Conservation (phyloP, 2,797 vertebrate genomes). For the Lithobates pipiens region DNA sequence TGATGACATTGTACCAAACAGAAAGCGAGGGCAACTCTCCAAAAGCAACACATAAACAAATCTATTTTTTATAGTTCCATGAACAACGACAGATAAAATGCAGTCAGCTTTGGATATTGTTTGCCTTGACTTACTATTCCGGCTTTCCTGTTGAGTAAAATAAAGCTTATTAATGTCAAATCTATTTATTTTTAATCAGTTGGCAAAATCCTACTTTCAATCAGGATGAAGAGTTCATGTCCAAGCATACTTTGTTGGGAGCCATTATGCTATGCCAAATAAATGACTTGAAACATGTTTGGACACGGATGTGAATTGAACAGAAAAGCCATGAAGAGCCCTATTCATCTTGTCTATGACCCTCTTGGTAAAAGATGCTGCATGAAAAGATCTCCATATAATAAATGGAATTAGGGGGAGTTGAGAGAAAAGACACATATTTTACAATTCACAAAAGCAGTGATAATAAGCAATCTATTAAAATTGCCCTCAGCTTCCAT, state of each 20-base stretch:
- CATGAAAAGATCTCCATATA: not conserved
- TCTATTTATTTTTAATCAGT: not conserved
- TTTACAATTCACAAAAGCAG: conserved; percentile 12
- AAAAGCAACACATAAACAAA: no score
- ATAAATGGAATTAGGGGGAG: conserved; percentile 22
- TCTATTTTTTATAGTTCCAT: no score
- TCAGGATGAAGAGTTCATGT: not conserved
- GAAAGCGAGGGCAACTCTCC: no score
- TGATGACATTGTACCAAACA: no score
- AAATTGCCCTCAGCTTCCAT: not conserved
- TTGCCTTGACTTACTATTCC: not conserved
- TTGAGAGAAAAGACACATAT: conserved; percentile 1
- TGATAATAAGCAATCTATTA: conserved; percentile 15
- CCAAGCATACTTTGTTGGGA: not conserved
- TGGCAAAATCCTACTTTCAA: not conserved
- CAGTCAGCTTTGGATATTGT: no score
- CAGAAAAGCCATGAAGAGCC: conserved; percentile 11
- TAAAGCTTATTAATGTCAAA: not conserved
- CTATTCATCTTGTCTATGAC: conserved; percentile 9
- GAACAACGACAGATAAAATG: no score
- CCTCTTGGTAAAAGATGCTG: not conserved
- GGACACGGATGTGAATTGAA: not conserved
- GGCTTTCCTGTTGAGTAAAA: not conserved
- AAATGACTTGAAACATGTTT: conserved; percentile 15
- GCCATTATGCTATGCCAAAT: not conserved